Base-by-base conservation (phyloP, 1,140 invertebrate species). In the Teleopsis dalmanni region DNA sequence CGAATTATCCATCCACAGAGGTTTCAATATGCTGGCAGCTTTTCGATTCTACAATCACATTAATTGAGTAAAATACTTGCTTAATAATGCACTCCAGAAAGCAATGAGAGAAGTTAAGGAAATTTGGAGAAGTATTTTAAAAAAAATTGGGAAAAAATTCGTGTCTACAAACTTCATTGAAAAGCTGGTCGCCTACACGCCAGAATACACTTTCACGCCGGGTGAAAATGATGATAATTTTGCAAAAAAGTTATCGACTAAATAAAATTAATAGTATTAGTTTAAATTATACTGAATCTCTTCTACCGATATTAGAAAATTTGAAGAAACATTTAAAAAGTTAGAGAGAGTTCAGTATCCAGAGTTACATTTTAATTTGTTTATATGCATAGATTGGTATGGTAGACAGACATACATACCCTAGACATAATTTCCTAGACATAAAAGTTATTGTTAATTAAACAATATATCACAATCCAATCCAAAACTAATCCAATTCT, bases 51-150 rank as follows among this genome's bases (percentile, higher is more conserved):
- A 29, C 13, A 26, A 50, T 10, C 21, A 51, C 33, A 48, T 51
- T 40, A n/a, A 48, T 23, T 51, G 49, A 35, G 18, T 48, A 13
- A 45, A 50, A 21, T 40, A 53, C 14, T 21, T 50, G n/a, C 22
- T 54, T 1, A 36, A 51, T 36, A 54, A 54, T 34, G 26, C 35
- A 29, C 18, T 54, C 8, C 35, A 50, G 44, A 54, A 54, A 43
- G 29, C 35, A 10, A 43, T 47, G 8, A 10, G 44, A 21, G 23
- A 31, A 21, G 33, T 50, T 36, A 13, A 22, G 14, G 33, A 50
- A 31, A 19, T 51, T 22, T 11, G 5, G 13, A 26, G 6, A 53
- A 53, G 23, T 49, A 48, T 25, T 52, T 52, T 11, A n/a, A n/a
- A 48, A 48, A 45, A 52, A 44, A 26, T 45, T 41, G 16, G 46